A percentile compares a stretch with the other conserved stretches of the same genome.
Conservation (phyloP, 2,888 invertebrate genomes). For the Agrochola litura region DNA sequence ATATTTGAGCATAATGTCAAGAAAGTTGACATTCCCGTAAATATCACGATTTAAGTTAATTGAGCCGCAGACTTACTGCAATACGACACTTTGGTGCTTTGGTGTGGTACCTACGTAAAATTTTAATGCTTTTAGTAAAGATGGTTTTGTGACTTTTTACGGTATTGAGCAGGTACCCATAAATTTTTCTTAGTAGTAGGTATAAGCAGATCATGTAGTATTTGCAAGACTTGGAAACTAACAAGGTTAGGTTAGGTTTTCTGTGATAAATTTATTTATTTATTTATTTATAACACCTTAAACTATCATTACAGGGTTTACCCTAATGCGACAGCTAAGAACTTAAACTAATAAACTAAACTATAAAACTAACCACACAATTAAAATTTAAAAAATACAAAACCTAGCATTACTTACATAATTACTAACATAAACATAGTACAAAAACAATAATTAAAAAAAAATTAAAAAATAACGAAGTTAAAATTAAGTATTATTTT, state of each 20-base stretch:
- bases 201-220: neutral
- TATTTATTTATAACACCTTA: no score
- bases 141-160: neutral
- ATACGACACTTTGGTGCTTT: conserved; percentile 44
- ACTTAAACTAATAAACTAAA: no score
- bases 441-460: no score
- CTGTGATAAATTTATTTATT: no score
- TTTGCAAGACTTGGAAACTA: neutral
- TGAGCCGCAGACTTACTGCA: conserved; percentile 56
- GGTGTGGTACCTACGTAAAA: conserved; percentile 8
- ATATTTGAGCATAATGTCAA: conserved; percentile 75
- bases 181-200: neutral
- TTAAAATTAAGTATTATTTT: no score
- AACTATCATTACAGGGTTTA: no score
- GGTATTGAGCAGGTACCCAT: neutral
- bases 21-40: conserved; percentile 77
- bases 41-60: conserved; percentile 63
- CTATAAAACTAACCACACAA: no score
- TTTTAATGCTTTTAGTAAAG: conserved; percentile 1
- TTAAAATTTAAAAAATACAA: no score
- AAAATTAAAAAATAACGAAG: no score
- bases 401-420: no score
- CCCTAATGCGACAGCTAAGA: no score
- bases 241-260: neutral
- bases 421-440: no score